Percentiles rank a stretch among this genome's conserved stretches.
phyloP scores from a whole-genome alignment of 2,797 vertebrate genomes.

The Synaphobranchus kaupii region DNA sequence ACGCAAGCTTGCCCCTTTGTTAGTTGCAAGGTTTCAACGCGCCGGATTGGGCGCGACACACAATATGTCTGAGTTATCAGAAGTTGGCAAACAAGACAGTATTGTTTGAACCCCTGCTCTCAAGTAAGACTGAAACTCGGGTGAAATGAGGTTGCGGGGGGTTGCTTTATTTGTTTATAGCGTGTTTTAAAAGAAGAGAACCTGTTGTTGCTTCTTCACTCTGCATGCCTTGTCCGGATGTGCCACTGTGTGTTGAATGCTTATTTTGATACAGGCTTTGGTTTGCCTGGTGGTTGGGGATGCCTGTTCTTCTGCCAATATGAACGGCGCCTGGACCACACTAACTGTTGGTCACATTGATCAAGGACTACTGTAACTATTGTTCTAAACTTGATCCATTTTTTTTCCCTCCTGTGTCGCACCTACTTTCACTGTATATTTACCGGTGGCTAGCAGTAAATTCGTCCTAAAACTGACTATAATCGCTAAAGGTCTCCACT shows the following conservation, averaged over 20 bases:
- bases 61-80: neutral
- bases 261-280: conserved; percentile 75
- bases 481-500: conserved; percentile 4
- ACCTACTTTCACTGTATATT: conserved; percentile 15
- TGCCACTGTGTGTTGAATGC: conserved; percentile 61
- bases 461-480: neutral
- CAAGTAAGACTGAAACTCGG: neutral
- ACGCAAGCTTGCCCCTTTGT: neutral
- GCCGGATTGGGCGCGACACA: neutral
- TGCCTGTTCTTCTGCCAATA: conserved; percentile 65
- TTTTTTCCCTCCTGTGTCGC: conserved; percentile 22
- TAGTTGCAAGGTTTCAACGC: neutral
- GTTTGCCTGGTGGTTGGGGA: conserved; percentile 71
- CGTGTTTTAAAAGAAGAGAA: neutral
- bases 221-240: conserved; percentile 42
- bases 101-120: conserved; percentile 41
- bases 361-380: conserved; percentile 60
- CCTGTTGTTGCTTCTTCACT: conserved; percentile 9
- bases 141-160: neutral
- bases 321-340: conserved; percentile 50
- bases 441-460: conserved; percentile 15
- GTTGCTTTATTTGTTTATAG: neutral
- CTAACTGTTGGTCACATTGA: conserved; percentile 59
- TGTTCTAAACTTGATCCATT: conserved; percentile 51
- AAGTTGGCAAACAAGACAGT: conserved; percentile 26